These are phyloP conservation scores for Entomobrya multifasciata DNA, from an alignment of 2,888 invertebrate species.

Conservation along the genomic window DNA sequence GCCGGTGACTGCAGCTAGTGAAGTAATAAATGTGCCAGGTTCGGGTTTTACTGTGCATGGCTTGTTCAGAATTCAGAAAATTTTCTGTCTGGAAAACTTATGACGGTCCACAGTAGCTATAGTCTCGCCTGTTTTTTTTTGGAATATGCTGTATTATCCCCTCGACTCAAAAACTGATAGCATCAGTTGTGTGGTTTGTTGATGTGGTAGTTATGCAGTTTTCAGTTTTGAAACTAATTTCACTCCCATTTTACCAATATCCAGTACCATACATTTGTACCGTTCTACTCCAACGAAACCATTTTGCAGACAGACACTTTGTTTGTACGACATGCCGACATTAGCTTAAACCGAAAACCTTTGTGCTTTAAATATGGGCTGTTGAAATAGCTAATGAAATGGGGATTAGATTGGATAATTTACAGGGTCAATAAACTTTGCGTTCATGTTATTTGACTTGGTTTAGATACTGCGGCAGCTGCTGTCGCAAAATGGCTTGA, in stretches of 20 bases:
- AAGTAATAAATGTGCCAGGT: slow-evolving; percentile 3
- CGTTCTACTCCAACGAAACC: too few relatives aligned
- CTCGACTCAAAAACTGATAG: slow-evolving; percentile 8
- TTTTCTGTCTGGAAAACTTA: slow-evolving; percentile 7
- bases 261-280: too few relatives aligned
- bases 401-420: slow-evolving; percentile 63
- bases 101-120: neutral
- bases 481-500: neutral
- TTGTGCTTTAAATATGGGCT: slow-evolving; percentile 13
- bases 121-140: neutral
- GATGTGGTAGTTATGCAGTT: slow-evolving; percentile 9
- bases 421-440: slow-evolving; percentile 65
- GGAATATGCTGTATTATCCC: neutral
- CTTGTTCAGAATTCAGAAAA: neutral
- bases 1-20: neutral
- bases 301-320: too few relatives aligned
- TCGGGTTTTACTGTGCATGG: neutral
- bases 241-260: too few relatives aligned
- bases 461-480: neutral
- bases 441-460: neutral
- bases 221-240: neutral
- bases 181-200: neutral
- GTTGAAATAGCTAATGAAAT: slow-evolving; percentile 64
- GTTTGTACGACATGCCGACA: too few relatives aligned
- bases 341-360: too few relatives aligned